These are phyloP conservation scores for Rhadinocentrus ornatus DNA, from an alignment of 2,797 vertebrate species.

Conservation along the genomic window DNA sequence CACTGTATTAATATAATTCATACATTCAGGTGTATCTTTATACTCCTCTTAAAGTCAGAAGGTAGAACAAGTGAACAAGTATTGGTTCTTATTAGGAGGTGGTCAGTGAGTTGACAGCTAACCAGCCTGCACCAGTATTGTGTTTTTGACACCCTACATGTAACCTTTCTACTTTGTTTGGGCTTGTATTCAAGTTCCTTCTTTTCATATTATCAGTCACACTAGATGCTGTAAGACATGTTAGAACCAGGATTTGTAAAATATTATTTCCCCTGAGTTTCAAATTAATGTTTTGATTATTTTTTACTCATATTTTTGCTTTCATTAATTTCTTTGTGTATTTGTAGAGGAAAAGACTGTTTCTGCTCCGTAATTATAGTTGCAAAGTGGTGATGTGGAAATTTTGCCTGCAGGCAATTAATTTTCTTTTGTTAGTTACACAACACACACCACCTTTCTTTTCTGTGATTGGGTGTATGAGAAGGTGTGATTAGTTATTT, in stretches of 20 bases:
- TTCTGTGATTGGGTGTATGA: not conserved
- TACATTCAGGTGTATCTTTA: not conserved
- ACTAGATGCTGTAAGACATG: constrained; percentile 13
- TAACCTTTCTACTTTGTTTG: constrained; percentile 25
- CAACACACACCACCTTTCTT: not conserved
- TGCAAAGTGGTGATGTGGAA: not conserved
- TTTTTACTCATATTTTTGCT: not conserved
- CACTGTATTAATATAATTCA: not conserved
- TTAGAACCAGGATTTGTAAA: not conserved
- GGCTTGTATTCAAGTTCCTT: constrained; percentile 15
- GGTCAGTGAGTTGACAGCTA: constrained; percentile 5
- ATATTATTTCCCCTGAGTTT: not conserved
- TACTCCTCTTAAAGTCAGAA: not conserved
- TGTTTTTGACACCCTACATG: constrained; percentile 14
- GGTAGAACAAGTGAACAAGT: not conserved
- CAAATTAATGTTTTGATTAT: not conserved
- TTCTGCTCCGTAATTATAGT: not conserved
- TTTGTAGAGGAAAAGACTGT: not conserved
- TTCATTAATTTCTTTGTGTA: not conserved
- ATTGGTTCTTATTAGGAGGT: constrained; percentile 22
- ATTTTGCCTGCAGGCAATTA: not conserved
- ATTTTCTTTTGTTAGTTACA: not conserved
- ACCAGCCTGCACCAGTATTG: constrained; percentile 25
- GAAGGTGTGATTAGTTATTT: not conserved
- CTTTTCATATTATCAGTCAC: constrained; percentile 20